Evolutionary conservation across 2,888 invertebrate genomes (phyloP).

Genomic region (Corbicula japonica): DNA sequence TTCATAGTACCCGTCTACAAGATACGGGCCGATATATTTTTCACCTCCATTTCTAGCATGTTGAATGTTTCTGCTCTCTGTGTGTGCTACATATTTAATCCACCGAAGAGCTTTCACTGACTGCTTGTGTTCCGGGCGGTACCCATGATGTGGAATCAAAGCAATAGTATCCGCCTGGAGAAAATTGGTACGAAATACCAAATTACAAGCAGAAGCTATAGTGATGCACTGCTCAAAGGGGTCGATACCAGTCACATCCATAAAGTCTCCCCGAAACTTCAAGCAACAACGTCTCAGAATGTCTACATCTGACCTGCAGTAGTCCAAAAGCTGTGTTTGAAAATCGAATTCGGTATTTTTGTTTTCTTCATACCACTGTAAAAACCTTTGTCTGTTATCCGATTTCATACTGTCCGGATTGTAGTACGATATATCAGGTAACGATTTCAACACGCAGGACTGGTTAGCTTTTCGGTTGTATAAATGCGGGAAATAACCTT

Average conservation of each 20-base stretch:
- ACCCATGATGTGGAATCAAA: conserved; percentile 1
- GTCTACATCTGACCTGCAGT: conserved; percentile 40
- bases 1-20: conserved; percentile 6
- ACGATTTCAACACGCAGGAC: background rate
- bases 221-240: conserved; percentile 50
- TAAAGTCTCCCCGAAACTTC: conserved; percentile 15
- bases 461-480: conserved; percentile 33
- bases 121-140: conserved; percentile 1
- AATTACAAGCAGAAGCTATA: conserved; percentile 55
- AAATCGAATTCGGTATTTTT: conserved; percentile 27
- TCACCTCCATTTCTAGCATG: conserved; percentile 17
- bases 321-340: conserved; percentile 24
- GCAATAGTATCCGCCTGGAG: conserved; percentile 13
- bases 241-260: conserved; percentile 36
- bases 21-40: conserved; percentile 8
- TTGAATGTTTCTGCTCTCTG: background rate
- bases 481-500: conserved; percentile 56
- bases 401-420: conserved; percentile 23
- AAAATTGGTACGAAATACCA: conserved; percentile 43
- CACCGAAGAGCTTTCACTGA: conserved; percentile 10
- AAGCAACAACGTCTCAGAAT: conserved; percentile 34
- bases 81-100: conserved; percentile 5
- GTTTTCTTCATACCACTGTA: background rate
- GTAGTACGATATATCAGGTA: conserved; percentile 6
- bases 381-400: conserved; percentile 3